phyloP scores from a whole-genome alignment of 2,113 vertebrate species.

The Ciconia maguari region DNA sequence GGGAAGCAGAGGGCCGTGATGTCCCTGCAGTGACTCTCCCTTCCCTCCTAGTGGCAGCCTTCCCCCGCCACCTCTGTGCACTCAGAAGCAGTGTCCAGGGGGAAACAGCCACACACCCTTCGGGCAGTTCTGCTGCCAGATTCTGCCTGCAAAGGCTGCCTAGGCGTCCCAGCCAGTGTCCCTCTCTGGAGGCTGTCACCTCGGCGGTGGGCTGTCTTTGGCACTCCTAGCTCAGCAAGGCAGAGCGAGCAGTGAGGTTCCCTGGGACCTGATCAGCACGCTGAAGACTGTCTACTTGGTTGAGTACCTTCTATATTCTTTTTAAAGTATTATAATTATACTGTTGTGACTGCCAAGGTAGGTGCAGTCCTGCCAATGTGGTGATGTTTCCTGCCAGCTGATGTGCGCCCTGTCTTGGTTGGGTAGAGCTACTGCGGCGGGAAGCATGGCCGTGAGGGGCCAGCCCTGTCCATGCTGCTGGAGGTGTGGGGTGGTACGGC shows the following conservation, averaged over 20 bases:
- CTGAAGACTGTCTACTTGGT: background rate
- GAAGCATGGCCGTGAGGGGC: background rate
- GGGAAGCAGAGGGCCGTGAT: background rate
- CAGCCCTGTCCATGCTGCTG: background rate
- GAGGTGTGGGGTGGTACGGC: background rate
- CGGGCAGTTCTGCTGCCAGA: background rate
- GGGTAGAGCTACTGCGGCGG: background rate
- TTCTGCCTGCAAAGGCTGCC: background rate
- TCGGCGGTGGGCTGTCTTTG: background rate
- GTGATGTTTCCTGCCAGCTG: background rate
- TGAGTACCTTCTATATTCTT: background rate
- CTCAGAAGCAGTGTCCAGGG: background rate
- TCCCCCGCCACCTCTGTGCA: background rate
- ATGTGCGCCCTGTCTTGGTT: background rate
- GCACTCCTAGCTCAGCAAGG: background rate
- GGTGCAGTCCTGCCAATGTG: background rate
- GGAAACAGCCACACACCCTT: background rate
- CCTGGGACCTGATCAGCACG: background rate
- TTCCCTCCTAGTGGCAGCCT: background rate
- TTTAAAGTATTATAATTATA: background rate
- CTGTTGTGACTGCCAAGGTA: background rate
- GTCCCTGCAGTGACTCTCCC: background rate
- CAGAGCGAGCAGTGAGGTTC: background rate
- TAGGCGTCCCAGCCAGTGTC: background rate
- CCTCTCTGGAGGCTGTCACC: background rate